Base-by-base conservation (phyloP, 2,113 vertebrate species). In the Probosciger aterrimus region DNA sequence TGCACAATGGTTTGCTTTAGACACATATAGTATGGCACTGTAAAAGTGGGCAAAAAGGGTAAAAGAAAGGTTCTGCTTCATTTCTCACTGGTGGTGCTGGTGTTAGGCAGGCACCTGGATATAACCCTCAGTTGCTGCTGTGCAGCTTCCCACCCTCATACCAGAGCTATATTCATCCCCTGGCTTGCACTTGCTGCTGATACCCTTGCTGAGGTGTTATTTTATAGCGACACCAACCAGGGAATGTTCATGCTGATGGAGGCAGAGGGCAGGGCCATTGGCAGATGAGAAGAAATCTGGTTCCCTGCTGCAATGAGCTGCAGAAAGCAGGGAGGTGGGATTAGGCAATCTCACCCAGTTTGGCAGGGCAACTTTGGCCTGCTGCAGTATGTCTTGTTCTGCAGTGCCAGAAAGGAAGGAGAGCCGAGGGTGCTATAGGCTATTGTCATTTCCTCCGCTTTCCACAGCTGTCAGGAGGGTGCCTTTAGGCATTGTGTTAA, bases 401-500 rank as follows among this genome's bases (percentile, higher is more conserved):
- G 46, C 73, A 35, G 41, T 37, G 52, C 90, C 90, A 90, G 92
- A 87, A 94, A 87, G 73, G 70, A 44, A 94, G 41, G 73, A 92
- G 86, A 95, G 77, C 92, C 90, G 88, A 79, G 83, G 87, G 74
- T 82, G 86, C 95, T 96, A 67, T 44, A 81, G 80, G 88, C 80
- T 86, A 75, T 41, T 96, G 90, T 76, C 88, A 82, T 88, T 91
- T 94, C 90, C 88, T 96, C n/a, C 65, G 68, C 64, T 92, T 96
- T 85, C 90, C 77, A 57, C 17, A 0, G 44, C 86, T 91, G 41
- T 88, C 83, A 92, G 69, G 80, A 92, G 18, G 47, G 84, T 88
- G 92, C 77, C 96, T 93, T 94, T 62, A 94, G 95, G 95, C 77
- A 22, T 76, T 22, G 27, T 93, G 84, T 84, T 95, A 95, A 96